phyloP scores from a whole-genome alignment of 2,888 invertebrate genomes.

The Ramazzottius varieornatus region DNA sequence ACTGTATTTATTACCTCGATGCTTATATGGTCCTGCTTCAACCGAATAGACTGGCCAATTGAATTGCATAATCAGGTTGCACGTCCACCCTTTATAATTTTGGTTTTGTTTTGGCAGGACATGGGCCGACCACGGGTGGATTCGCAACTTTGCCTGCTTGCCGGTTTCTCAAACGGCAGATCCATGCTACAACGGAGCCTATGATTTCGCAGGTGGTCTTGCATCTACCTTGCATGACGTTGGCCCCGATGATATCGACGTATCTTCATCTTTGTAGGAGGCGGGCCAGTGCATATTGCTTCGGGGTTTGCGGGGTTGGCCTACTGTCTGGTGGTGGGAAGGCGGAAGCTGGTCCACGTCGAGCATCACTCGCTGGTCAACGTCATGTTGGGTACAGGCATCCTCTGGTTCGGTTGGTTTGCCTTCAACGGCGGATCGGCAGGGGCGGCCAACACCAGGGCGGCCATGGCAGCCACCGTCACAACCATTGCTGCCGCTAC shows the following conservation, averaged over 20 bases:
- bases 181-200: background rate
- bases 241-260: too few relatives aligned
- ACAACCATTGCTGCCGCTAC: background rate
- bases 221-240: too few relatives aligned
- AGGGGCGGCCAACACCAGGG: background rate
- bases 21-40: too few relatives aligned
- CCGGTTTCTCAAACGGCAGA: background rate
- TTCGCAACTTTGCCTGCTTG: constrained; percentile 5
- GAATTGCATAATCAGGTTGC: too few relatives aligned
- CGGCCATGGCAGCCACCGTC: background rate
- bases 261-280: too few relatives aligned
- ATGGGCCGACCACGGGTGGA: constrained; percentile 6
- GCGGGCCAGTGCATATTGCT: constrained; percentile 7
- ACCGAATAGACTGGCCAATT: too few relatives aligned
- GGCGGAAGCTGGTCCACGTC: background rate
- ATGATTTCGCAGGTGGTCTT: background rate
- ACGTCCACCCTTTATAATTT: too few relatives aligned
- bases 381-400: constrained; percentile 6
- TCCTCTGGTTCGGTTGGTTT: constrained; percentile 8
- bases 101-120: too few relatives aligned
- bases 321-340: constrained; percentile 5
- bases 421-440: constrained; percentile 7
- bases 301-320: constrained; percentile 7
- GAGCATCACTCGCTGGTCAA: constrained; percentile 4
- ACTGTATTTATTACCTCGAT: too few relatives aligned